Evolutionary conservation across 2,113 vertebrate species (phyloP).

Genomic region (Vireo altiloquus): DNA sequence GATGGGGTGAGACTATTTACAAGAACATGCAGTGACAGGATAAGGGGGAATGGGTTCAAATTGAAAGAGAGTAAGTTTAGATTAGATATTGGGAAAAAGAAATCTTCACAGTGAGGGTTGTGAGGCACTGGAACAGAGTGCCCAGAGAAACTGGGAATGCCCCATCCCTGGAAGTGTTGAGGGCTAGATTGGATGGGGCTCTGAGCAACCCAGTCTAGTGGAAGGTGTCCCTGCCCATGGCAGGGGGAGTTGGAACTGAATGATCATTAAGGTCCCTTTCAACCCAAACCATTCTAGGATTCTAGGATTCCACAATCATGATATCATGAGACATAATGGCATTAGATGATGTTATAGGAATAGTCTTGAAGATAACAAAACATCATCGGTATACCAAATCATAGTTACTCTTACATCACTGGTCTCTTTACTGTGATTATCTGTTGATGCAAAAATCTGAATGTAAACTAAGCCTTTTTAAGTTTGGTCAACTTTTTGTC

Average conservation of each 20-base stretch:
- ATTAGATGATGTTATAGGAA: not conserved
- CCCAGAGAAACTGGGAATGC: not conserved
- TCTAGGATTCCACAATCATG: not conserved
- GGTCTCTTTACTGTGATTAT: not conserved
- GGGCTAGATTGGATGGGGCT: not conserved
- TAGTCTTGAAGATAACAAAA: not conserved
- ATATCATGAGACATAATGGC: not conserved
- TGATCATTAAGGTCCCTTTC: not conserved
- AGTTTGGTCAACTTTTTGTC: not conserved
- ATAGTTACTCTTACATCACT: not conserved
- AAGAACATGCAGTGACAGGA: not conserved
- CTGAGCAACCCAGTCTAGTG: not conserved
- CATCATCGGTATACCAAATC: not conserved
- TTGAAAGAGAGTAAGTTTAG: not conserved
- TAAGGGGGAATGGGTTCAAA: not conserved
- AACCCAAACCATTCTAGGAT: not conserved
- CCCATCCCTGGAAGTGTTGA: too few species aligned
- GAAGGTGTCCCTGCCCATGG: not conserved
- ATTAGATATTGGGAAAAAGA: not conserved
- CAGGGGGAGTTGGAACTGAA: accelerated
- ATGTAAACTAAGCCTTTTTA: not conserved
- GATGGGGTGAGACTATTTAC: not conserved
- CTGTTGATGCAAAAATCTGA: not conserved
- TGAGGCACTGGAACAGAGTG: not conserved
- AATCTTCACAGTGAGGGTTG: not conserved